These are phyloP conservation scores for Drosophila macrospina DNA, from an alignment of 2,888 invertebrate species.

Conservation along the genomic window DNA sequence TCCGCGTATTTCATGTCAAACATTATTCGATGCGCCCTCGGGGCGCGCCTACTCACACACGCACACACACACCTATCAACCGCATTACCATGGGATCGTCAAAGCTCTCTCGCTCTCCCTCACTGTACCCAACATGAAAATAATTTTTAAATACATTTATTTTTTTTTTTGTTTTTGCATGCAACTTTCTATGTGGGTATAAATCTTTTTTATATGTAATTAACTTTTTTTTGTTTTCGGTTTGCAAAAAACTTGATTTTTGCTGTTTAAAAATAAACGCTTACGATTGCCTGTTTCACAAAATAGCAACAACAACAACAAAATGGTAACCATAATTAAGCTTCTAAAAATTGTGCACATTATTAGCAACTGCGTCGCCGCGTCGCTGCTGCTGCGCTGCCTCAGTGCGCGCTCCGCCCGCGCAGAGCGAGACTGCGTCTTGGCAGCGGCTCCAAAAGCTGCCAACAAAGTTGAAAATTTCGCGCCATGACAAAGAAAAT, in stretches of 20 bases:
- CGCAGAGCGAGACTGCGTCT: slow-evolving; percentile 1
- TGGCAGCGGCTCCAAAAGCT: slow-evolving; percentile 10
- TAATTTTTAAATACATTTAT: slow-evolving; percentile 48
- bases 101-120: slow-evolving; percentile 39
- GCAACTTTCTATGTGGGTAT: slow-evolving; percentile 78
- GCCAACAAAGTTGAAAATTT: slow-evolving; percentile 33
- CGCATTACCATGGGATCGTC: slow-evolving; percentile 66
- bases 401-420: slow-evolving; percentile 6
- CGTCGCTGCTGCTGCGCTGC: slow-evolving; percentile 19
- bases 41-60: slow-evolving; percentile 68
- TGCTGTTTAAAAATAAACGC: slow-evolving; percentile 70
- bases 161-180: slow-evolving; percentile 38
- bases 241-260: slow-evolving; percentile 78
- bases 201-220: slow-evolving; percentile 76
- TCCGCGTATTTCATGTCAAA: slow-evolving; percentile 72
- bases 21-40: slow-evolving; percentile 78
- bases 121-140: slow-evolving; percentile 65
- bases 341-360: slow-evolving; percentile 66
- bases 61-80: slow-evolving; percentile 19
- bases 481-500: slow-evolving; percentile 60
- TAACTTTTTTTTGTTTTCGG: slow-evolving; percentile 55
- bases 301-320: slow-evolving; percentile 38
- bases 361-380: slow-evolving; percentile 46
- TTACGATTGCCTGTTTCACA: slow-evolving; percentile 64
- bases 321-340: slow-evolving; percentile 64